These are phyloP conservation scores for Psilopsiagon aurifrons DNA, from an alignment of 2,113 vertebrate species.

Conservation along the genomic window DNA sequence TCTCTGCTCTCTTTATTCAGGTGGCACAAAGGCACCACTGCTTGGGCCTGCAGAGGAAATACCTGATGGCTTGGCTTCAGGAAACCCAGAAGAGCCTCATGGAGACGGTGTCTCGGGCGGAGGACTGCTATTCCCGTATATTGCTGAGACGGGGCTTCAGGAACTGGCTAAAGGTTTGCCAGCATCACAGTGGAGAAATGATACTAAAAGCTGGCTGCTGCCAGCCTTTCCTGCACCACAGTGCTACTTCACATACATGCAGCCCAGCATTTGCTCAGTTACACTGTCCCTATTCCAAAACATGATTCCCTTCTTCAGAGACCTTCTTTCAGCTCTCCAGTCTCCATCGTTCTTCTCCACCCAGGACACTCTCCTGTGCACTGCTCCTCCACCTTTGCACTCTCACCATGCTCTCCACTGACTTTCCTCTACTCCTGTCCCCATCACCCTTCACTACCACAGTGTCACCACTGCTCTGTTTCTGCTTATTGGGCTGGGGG, in stretches of 20 bases:
- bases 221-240: rapidly evolving
- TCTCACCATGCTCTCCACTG: neutral
- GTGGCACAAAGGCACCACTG: slow-evolving; percentile 80
- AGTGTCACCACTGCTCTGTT: neutral
- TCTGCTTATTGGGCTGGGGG: neutral
- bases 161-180: slow-evolving; percentile 83
- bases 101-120: slow-evolving; percentile 77
- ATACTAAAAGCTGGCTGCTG: neutral
- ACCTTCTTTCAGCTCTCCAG: neutral
- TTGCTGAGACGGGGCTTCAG: slow-evolving; percentile 78
- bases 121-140: slow-evolving; percentile 68
- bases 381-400: neutral
- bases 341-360: neutral
- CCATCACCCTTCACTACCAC: neutral
- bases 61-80: slow-evolving; percentile 79
- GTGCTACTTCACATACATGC: neutral
- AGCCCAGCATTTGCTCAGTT: neutral
- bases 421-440: neutral
- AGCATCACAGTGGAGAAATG: neutral
- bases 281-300: neutral
- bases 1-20: slow-evolving; percentile 70
- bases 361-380: neutral
- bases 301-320: neutral
- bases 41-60: slow-evolving; percentile 75
- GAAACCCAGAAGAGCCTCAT: slow-evolving; percentile 55